Evolutionary conservation across 2,888 invertebrate species (phyloP).

Genomic region (Thereva unica): DNA sequence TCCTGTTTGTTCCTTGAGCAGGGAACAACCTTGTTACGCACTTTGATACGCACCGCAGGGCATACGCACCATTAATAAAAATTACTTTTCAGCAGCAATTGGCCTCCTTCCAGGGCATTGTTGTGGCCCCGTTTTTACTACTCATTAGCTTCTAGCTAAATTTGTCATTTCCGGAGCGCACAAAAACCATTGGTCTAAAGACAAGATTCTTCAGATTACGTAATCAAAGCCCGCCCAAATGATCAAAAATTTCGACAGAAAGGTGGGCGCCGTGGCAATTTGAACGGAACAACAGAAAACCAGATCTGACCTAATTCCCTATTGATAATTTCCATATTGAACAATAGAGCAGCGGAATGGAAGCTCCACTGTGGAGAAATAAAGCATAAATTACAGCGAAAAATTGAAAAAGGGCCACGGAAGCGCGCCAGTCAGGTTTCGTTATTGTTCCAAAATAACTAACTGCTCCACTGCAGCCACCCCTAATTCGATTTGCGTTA

Average conservation of each 20-base stretch:
- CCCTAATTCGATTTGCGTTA: too few relatives aligned
- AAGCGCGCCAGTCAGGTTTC: conserved; percentile 4
- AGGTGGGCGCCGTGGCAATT: background rate
- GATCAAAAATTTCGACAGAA: background rate
- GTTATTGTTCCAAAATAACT: too few relatives aligned
- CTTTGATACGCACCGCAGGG: conserved; percentile 19
- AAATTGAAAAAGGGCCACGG: background rate
- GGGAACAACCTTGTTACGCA: background rate
- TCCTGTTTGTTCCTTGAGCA: too few relatives aligned
- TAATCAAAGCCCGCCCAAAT: conserved; percentile 1
- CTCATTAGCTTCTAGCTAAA: conserved; percentile 25
- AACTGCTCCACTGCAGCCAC: too few relatives aligned
- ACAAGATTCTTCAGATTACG: background rate
- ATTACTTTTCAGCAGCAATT: conserved; percentile 16
- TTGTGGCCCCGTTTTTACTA: conserved; percentile 23
- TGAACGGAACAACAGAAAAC: background rate
- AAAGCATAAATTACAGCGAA: conserved; percentile 22
- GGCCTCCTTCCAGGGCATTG: conserved; percentile 18
- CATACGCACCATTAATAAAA: conserved; percentile 26
- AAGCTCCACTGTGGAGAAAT: conserved; percentile 2
- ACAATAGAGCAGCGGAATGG: conserved; percentile 20
- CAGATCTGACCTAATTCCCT: conserved; percentile 27
- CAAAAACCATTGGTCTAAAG: background rate
- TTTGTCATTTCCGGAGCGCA: conserved; percentile 25
- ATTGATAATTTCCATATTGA: conserved; percentile 28